Evolutionary conservation across 2,888 invertebrate species (phyloP).

Genomic region (Eupithecia abbreviata): DNA sequence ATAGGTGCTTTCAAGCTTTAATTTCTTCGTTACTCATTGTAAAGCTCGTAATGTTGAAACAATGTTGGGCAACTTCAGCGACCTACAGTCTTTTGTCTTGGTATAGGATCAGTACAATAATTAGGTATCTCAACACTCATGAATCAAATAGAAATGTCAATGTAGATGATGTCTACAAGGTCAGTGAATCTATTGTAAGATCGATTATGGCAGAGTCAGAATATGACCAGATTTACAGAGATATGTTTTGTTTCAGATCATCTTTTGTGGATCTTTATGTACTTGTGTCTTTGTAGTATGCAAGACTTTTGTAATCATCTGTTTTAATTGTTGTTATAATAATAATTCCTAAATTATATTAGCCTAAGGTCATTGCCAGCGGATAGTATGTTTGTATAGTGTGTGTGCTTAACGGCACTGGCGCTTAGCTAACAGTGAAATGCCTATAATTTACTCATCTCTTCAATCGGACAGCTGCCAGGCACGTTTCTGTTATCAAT

Average conservation of each 20-base stretch:
- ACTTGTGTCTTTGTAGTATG: neutral
- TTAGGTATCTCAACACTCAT: constrained; percentile 56
- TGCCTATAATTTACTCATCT: constrained; percentile 60
- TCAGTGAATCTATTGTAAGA: constrained; percentile 27
- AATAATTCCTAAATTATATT: neutral
- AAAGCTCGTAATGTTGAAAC: constrained; percentile 60
- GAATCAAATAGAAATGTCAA: constrained; percentile 58
- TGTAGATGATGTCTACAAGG: constrained; percentile 42
- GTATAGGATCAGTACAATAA: constrained; percentile 64
- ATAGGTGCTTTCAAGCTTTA: neutral
- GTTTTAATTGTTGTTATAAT: neutral
- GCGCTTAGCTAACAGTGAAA: constrained; percentile 60
- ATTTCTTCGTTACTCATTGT: constrained; percentile 27
- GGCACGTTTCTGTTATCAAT: constrained; percentile 36
- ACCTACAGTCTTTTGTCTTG: constrained; percentile 74
- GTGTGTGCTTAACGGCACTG: constrained; percentile 60
- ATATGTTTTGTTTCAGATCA: neutral
- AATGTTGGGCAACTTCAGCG: constrained; percentile 66
- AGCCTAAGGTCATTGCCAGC: constrained; percentile 70
- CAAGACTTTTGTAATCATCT: neutral
- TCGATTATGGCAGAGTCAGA: constrained; percentile 30
- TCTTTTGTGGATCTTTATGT: neutral
- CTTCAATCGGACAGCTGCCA: constrained; percentile 17
- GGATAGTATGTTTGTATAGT: constrained; percentile 61
- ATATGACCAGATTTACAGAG: constrained; percentile 27